Evolutionary conservation across 1,140 invertebrate species (phyloP).

Genomic region (Stegodyphus dumicola): DNA sequence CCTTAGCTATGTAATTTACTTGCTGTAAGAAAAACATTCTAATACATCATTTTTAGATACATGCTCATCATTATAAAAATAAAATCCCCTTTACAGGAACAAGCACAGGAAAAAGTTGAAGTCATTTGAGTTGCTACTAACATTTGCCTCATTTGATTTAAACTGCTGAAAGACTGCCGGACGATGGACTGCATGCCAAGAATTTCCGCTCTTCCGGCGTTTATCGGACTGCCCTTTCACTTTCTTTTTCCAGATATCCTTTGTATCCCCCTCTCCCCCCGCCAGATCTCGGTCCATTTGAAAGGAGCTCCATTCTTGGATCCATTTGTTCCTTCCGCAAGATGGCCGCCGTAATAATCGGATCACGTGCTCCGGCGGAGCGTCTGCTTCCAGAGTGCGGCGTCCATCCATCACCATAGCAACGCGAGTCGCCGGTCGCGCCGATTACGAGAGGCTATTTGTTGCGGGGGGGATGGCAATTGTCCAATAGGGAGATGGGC

Average conservation of each 20-base stretch:
- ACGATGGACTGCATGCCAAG: background rate
- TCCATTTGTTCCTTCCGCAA: constrained; percentile 29
- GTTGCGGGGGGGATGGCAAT: constrained; percentile 9
- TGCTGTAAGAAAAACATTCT: background rate
- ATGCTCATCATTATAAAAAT: background rate
- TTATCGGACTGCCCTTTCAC: background rate
- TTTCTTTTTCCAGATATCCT: background rate
- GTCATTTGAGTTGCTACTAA: background rate
- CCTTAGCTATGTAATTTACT: background rate
- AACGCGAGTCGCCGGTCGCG: constrained; percentile 1
- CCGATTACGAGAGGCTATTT: constrained; percentile 10
- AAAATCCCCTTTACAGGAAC: background rate
- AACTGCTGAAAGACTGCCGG: background rate
- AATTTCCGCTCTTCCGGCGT: background rate
- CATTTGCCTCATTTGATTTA: background rate
- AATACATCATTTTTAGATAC: background rate
- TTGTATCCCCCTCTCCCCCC: background rate
- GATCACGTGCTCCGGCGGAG: constrained; percentile 38
- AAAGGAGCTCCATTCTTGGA: constrained; percentile 16
- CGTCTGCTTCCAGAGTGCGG: constrained; percentile 36
- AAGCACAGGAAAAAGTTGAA: background rate
- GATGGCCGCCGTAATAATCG: constrained; percentile 47
- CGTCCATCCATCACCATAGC: constrained; percentile 47
- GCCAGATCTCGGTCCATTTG: constrained; percentile 27
- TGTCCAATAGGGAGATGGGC: constrained; percentile 33